These are phyloP conservation scores for Eutrigla gurnardus DNA, from an alignment of 2,797 vertebrate genomes.

Conservation along the genomic window DNA sequence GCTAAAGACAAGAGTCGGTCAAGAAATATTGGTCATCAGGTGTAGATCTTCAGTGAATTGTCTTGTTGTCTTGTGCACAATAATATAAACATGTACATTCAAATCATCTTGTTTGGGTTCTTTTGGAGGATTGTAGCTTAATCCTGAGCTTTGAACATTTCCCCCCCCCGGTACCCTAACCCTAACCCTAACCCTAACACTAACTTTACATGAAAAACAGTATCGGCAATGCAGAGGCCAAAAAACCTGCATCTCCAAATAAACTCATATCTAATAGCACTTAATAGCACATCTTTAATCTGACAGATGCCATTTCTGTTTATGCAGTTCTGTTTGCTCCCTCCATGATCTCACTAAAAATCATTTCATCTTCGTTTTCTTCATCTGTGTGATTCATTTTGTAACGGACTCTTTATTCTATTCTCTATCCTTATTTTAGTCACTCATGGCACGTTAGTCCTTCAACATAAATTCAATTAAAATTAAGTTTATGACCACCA, in stretches of 20 bases:
- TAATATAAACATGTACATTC: constrained; percentile 18
- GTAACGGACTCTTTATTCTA: neutral
- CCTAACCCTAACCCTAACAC: neutral
- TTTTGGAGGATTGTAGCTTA: neutral
- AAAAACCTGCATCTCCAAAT: neutral
- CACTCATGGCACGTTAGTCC: neutral
- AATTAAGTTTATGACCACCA: neutral
- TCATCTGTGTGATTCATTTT: neutral
- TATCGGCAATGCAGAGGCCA: neutral
- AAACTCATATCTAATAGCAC: neutral
- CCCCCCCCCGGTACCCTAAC: neutral
- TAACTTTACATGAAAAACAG: neutral
- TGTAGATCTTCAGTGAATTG: neutral
- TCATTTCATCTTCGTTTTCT: neutral
- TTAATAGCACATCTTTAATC: too few relatives aligned
- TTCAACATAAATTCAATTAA: neutral
- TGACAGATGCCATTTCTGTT: neutral
- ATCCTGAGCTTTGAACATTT: neutral
- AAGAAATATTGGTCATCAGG: neutral
- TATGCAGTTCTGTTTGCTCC: neutral
- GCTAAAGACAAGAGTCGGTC: neutral
- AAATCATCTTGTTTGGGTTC: neutral
- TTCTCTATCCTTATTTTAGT: neutral
- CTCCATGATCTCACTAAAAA: neutral
- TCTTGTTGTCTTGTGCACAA: constrained; percentile 16